Evolutionary conservation across 2,797 vertebrate genomes (phyloP).

Genomic region (Leptatherina wallacei): DNA sequence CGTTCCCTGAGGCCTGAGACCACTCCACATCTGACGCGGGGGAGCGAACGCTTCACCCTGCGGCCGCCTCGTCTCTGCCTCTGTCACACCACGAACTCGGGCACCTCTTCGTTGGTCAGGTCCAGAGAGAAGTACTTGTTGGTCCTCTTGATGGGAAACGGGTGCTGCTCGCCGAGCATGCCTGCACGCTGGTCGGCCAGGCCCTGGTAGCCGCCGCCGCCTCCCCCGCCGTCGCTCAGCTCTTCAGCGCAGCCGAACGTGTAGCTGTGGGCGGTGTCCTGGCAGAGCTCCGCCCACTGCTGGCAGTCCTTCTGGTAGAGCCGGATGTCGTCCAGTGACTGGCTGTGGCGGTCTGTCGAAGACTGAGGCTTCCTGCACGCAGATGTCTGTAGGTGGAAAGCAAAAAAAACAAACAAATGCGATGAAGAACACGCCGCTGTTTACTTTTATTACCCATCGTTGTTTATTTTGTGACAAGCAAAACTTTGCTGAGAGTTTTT

Average conservation of each 20-base stretch:
- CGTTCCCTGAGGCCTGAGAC: constrained; percentile 59
- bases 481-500: not conserved
- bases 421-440: not conserved
- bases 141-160: constrained; percentile 93
- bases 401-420: constrained; percentile 18
- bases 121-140: constrained; percentile 99
- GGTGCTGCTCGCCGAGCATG: constrained; percentile 85
- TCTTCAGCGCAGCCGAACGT: constrained; percentile 95
- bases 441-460: no score
- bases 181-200: constrained; percentile 90
- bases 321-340: constrained; percentile 95
- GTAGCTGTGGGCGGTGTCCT: constrained; percentile 97
- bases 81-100: constrained; percentile 94
- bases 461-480: not conserved
- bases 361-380: constrained; percentile 90
- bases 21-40: constrained; percentile 25
- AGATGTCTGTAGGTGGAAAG: constrained; percentile 78
- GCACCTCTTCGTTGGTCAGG: constrained; percentile 92
- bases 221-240: constrained; percentile 84
- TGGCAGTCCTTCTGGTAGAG: constrained; percentile 95
- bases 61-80: not conserved
- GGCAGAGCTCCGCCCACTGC: constrained; percentile 92
- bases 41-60: constrained; percentile 23
- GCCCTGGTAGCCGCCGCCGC: constrained; percentile 85
- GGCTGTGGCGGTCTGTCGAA: constrained; percentile 94